Evolutionary conservation across 2,113 vertebrate species (phyloP), one percentile per base, ranked within the genome.

Genomic region (Catharus fuscescens): DNA sequence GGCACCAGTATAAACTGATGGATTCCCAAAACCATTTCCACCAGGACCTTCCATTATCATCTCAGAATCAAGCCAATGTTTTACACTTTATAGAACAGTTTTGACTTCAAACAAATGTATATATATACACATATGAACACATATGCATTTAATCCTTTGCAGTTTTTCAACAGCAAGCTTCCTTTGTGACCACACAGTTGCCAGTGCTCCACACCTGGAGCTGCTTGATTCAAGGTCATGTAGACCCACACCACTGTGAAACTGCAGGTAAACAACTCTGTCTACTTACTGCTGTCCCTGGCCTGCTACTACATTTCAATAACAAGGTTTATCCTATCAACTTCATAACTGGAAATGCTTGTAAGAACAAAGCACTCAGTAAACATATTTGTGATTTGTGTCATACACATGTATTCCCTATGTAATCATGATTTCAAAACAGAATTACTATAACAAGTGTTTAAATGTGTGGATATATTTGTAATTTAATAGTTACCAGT

Each of bases 51-150:
- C 16, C 7, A 53, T 25, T 53, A 32, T 26, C 31, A 48, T 86
- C 45, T 61, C 28, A 92, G 12, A 77, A 90, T 50, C 6, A 47
- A 9, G 10, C 2, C 36, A 28, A n/a, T 18, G 80, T 93, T 81
- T 57, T 29, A 21, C 10, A 34, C 69, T 84, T 89, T 56, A 78
- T 11, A 76, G 14, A 76, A 57, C 5, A 25, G 23, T 32, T 85
- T 26, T 69, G 28, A 65, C 54, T 80, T 48, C 44, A 79, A 52
- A 70, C 18, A 54, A 32, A 1, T 14, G 4, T 21, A 6, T 5
- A 50, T 3, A n/a, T 12, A 45, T 1, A 23, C 2, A 19, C 2
- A 32, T 3, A 47, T 0, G 34, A 2, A 47, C 3, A 47, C 13
- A 36, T 1, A 52, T 2, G 23, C 16, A 40, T 40, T 48, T 29